These are phyloP conservation scores for Pentalonia nigronervosa DNA, from an alignment of 1,140 invertebrate species.

Conservation along the genomic window DNA sequence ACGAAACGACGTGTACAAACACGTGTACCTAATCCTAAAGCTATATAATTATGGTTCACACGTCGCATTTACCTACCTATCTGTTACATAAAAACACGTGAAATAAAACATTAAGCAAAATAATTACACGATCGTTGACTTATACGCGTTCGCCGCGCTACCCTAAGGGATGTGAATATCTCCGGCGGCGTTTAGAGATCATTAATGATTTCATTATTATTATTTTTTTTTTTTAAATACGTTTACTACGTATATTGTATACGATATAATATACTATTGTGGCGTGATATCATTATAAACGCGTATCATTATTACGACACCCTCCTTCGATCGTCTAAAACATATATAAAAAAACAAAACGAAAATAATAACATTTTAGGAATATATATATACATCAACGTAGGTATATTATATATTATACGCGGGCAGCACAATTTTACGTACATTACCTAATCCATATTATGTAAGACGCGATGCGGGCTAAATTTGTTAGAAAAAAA, in stretches of 20 bases:
- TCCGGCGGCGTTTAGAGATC: conserved; percentile 29
- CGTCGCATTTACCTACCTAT: background rate
- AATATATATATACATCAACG: background rate
- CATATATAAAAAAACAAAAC: no score
- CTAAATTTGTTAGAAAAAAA: background rate
- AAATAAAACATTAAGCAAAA: no score
- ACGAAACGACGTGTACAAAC: no score
- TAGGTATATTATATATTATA: background rate
- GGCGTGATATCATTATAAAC: no score
- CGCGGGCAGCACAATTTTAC: background rate
- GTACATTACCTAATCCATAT: no score
- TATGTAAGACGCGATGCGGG: background rate
- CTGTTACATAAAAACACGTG: background rate
- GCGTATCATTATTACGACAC: no score
- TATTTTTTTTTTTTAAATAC: no score
- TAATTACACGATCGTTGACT: background rate
- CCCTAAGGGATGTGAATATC: background rate
- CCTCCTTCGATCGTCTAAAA: no score
- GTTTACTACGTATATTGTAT: no score
- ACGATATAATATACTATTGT: no score
- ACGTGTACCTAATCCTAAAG: no score
- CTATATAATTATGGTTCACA: background rate
- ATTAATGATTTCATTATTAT: background rate
- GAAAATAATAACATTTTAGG: no score
- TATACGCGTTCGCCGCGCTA: background rate